These are phyloP conservation scores for Poecilia gillii DNA, from an alignment of 2,797 vertebrate genomes.

Conservation along the genomic window DNA sequence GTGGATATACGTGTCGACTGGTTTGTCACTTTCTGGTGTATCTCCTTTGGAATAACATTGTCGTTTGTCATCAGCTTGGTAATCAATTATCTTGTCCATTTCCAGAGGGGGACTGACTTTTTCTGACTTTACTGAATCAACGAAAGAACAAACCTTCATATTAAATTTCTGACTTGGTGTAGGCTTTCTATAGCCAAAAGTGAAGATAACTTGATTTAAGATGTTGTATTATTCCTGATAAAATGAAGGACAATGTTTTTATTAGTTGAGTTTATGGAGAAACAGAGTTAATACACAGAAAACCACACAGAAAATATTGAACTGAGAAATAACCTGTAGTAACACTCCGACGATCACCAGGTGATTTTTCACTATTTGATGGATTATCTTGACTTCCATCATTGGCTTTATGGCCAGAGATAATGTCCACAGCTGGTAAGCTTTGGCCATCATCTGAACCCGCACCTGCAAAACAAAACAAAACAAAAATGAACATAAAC, in stretches of 20 bases:
- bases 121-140: neutral
- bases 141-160: neutral
- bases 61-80: neutral
- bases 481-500: neutral
- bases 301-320: no score
- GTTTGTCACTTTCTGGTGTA: neutral
- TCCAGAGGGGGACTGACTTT: neutral
- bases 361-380: no score
- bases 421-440: no score
- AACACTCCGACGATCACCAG: no score
- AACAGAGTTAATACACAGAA: no score
- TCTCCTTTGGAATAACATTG: constrained; percentile 1
- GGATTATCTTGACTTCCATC: no score
- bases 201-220: neutral
- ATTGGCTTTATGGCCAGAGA: no score
- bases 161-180: neutral
- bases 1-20: neutral
- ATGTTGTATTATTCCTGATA: neutral
- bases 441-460: no score
- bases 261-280: no score
- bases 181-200: neutral
- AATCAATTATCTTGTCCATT: neutral
- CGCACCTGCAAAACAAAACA: no score
- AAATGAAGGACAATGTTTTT: no score
- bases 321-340: no score